A percentile compares a stretch with the other conserved stretches of the same genome.
These are phyloP conservation scores for Phyllopteryx taeniolatus DNA, from an alignment of 2,113 vertebrate species.

Conservation along the genomic window DNA sequence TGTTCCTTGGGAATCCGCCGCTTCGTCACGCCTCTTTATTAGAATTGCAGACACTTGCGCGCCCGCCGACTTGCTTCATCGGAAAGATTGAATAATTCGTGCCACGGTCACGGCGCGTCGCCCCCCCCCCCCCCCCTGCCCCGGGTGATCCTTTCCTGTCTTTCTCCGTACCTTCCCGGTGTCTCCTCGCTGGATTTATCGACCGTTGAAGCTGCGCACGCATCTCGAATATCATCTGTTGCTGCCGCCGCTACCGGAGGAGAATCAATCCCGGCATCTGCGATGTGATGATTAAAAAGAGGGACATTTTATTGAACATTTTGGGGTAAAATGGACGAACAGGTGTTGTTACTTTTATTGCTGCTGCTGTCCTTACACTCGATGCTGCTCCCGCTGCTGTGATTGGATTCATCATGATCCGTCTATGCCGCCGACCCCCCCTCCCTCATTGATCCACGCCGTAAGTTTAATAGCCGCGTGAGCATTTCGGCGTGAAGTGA, in stretches of 20 bases:
- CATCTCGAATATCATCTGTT: slow-evolving; percentile 78
- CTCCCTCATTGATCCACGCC: slow-evolving; percentile 56
- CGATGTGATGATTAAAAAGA: not conserved
- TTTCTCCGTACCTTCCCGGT: slow-evolving; percentile 28
- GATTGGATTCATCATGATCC: slow-evolving; percentile 53
- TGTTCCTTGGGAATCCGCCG: slow-evolving; percentile 59
- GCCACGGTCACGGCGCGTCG: slow-evolving; percentile 67
- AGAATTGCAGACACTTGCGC: slow-evolving; percentile 68
- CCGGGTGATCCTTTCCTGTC: slow-evolving; percentile 43
- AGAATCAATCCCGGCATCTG: not conserved
- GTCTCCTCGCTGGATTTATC: slow-evolving; percentile 63
- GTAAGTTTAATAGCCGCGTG: slow-evolving; percentile 41
- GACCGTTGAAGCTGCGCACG: slow-evolving; percentile 29
- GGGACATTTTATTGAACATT: not conserved
- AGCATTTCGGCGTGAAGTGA: slow-evolving; percentile 49
- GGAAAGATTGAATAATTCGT: slow-evolving; percentile 70
- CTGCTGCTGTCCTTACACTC: slow-evolving; percentile 71
- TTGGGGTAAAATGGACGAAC: slow-evolving; percentile 67
- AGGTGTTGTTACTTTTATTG: slow-evolving; percentile 71
- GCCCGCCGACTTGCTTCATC: slow-evolving; percentile 62
- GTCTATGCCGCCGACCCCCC: slow-evolving; percentile 50
- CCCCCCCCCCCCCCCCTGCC: slow-evolving; percentile 44
- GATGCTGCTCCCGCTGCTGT: slow-evolving; percentile 32
- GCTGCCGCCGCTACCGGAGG: slow-evolving; percentile 48
- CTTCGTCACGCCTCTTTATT: slow-evolving; percentile 70